Evolutionary conservation across 2,888 invertebrate genomes (phyloP), one percentile per base, ranked within the genome.

Genomic region (Epirrhoe tristata): DNA sequence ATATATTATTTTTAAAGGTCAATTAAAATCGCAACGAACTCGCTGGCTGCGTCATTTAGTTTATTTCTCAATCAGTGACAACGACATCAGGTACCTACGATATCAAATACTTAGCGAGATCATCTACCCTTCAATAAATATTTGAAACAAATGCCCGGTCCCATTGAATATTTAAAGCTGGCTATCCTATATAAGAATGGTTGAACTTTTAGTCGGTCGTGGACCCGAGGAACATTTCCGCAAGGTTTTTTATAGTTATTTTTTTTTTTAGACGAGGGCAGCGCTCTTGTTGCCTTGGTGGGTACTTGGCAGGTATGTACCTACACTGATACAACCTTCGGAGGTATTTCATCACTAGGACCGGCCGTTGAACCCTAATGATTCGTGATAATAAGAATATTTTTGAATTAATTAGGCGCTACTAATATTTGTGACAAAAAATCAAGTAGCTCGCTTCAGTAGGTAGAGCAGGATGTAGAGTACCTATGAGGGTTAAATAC

Each of bases 291-390:
- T 77, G 75, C 43, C 53, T 56, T 43, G 54, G 55, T 46, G 16
- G 48, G 48, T 48, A 48, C 39, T 43, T 43, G 48, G 55, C 53
- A 63, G 53, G 63, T 56, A 65, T 78, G 58, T 51, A 50, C 17
- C 10, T 64, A 80, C 72, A 81, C 75, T 78, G 81, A 81, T 82
- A 83, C 86, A 87, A 90, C 89, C 90, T 90, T 90, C 87, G 81
- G 70, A 73, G 74, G 78, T 85, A 85, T 87, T 87, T 88, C 88
- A 84, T 88, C 86, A 87, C 81, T 77, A 82, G 81, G 79, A 72
- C 75, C 81, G 91, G 88, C 86, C 91, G 77, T 73, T 85, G 87
- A 90, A 83, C 90, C 82, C 73, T 73, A 77, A 75, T 81, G 81
- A 79, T 80, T 78, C 77, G 77, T 66, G 66, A 73, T 70, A 66